Percentiles rank a stretch among this genome's conserved stretches.
phyloP scores from a whole-genome alignment of 2,797 vertebrate species.

The Paedocypris micromegethes region DNA sequence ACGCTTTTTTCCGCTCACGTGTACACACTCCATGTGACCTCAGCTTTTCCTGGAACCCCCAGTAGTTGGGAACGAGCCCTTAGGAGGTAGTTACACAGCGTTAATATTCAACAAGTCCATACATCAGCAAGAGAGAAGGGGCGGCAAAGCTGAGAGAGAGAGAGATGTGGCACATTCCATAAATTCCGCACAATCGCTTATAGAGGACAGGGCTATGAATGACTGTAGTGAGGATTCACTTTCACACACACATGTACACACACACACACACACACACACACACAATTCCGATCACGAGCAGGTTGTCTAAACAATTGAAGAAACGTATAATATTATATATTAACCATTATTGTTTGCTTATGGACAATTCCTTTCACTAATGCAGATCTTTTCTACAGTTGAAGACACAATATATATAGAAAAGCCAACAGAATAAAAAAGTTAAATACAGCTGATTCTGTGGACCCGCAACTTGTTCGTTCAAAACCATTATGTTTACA shows the following conservation, averaged over 20 bases:
- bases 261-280: conserved; percentile 22
- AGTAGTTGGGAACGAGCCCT: conserved; percentile 57
- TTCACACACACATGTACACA: conserved; percentile 38
- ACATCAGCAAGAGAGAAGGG: conserved; percentile 4
- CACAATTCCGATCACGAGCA: conserved; percentile 5
- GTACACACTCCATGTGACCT: conserved; percentile 48
- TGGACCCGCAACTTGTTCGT: too few species aligned
- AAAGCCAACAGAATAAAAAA: too few species aligned
- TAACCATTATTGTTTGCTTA: too few species aligned
- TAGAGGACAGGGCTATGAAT: conserved; percentile 56
- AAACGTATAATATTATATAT: background rate
- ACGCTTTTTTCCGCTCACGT: background rate
- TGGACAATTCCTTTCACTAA: too few species aligned
- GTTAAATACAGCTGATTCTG: too few species aligned
- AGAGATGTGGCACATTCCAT: conserved; percentile 62
- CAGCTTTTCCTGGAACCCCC: conserved; percentile 62
- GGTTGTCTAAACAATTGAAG: background rate
- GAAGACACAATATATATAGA: too few species aligned
- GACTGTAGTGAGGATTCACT: conserved; percentile 55
- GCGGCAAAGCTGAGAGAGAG: conserved; percentile 39
- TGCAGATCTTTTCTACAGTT: too few species aligned
- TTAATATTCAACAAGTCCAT: conserved; percentile 70
- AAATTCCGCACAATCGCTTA: conserved; percentile 67
- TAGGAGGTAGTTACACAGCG: conserved; percentile 61
- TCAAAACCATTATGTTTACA: too few species aligned